Percentiles rank a stretch among this genome's conserved stretches.
Evolutionary conservation across 2,113 vertebrate genomes (phyloP).

Genomic region (Corythaeola cristata): DNA sequence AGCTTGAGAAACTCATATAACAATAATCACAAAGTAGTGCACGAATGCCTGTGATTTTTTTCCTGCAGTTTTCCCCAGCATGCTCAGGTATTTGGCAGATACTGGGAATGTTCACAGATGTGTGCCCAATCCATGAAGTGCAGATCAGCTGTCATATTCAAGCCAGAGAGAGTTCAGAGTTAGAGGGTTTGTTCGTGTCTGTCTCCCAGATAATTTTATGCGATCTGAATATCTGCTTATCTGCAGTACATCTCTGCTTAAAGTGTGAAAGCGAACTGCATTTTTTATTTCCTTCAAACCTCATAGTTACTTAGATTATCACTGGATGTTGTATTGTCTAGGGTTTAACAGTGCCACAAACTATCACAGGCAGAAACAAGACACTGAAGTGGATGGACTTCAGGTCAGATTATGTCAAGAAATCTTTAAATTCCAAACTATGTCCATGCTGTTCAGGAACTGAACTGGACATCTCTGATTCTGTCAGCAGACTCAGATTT

Average conservation of each 20-base stretch:
- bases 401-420: background rate
- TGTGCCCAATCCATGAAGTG: background rate
- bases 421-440: background rate
- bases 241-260: background rate
- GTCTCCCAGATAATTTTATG: background rate
- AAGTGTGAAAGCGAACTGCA: background rate
- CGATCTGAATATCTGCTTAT: background rate
- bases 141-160: background rate
- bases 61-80: background rate
- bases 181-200: background rate
- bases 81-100: background rate
- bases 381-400: background rate
- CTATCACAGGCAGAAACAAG: background rate
- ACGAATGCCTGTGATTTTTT: background rate
- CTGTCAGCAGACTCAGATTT: background rate
- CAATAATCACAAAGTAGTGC: background rate
- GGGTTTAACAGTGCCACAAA: background rate
- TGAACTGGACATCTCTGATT: background rate
- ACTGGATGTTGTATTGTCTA: background rate
- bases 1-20: slow-evolving; percentile 14
- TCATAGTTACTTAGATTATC: background rate
- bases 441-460: background rate
- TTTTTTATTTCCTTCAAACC: slow-evolving; percentile 1
- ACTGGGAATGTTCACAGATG: background rate
- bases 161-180: background rate